Base-by-base conservation (phyloP, 2,888 invertebrate genomes). In the Dicycla oo region DNA sequence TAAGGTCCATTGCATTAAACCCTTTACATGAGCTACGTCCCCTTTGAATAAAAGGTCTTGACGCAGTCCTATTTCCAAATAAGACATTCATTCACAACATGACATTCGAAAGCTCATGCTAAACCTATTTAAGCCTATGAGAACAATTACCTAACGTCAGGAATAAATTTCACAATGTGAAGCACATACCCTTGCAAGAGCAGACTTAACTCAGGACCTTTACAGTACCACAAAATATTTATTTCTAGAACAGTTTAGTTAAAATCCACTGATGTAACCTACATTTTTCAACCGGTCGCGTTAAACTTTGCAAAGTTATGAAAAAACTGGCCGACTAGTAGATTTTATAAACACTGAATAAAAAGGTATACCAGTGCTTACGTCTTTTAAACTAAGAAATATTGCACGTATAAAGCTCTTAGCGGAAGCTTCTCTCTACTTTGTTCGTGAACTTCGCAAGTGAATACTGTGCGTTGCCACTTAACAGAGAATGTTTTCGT, bases 351-450 rank as follows among this genome's bases (percentile, higher is more conserved):
- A 88, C 88, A 88, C 81, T 84, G 86, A 88, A 90, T 88, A 90
- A 88, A 88, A 84, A 88, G 86, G 85, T 88, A 85, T 87, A 85
- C 83, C 87, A 80, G 84, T 84, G 80, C 88, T 88, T 89, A 87
- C 86, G 82, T 90, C 89, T 89, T 89, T 89, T 90, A 89, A 90
- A 90, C 91, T 90, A 90, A 90, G 91, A 90, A 89, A 90, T 90
- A 90, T 90, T 87, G 90, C 86, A 80, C 83, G 88, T 89, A 87
- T 86, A 90, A 90, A 89, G 88, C 90, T 90, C 88, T 90, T 90
- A 90, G 87, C 86, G 85, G 86, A 83, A 86, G 85, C 85, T 88
- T 84, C 84, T 78, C 69, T 66, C 62, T 85, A 89, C 84, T 90
- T 90, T 87, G 87, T 85, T 84, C 51, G 66, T 61, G 54, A 87